phyloP scores from a whole-genome alignment of 2,888 invertebrate species.

The Beris chalybata region DNA sequence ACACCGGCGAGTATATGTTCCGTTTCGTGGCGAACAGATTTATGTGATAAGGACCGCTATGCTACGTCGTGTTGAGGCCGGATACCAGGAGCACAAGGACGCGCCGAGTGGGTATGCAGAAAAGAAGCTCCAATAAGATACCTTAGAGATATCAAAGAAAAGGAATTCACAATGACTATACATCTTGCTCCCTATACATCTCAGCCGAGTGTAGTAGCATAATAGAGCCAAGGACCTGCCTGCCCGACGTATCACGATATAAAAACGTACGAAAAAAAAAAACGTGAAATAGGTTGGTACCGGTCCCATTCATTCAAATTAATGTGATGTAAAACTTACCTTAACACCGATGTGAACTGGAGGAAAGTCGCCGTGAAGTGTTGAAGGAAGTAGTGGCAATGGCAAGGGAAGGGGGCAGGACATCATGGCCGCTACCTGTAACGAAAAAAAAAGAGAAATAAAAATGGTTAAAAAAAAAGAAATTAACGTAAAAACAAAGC shows the following conservation, averaged over 20 bases:
- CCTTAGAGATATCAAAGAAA: conserved; percentile 17
- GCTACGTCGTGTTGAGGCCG: neutral
- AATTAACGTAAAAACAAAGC: conserved; percentile 11
- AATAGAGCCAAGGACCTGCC: too few relatives aligned
- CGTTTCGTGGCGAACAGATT: conserved; percentile 24
- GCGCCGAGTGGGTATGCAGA: conserved; percentile 4
- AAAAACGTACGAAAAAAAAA: neutral
- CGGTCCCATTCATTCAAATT: conserved; percentile 35
- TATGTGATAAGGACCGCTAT: conserved; percentile 11
- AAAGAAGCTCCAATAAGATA: conserved; percentile 11
- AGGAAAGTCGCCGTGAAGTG: conserved; percentile 56
- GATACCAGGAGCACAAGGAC: neutral
- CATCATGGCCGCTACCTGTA: conserved; percentile 58
- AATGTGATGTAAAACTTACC: conserved; percentile 46
- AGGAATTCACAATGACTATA: neutral
- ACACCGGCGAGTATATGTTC: neutral
- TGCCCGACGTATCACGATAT: conserved; percentile 8
- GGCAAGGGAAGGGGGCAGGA: conserved; percentile 58
- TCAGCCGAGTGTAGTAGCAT: too few relatives aligned
- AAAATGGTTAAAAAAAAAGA: conserved; percentile 6
- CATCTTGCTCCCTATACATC: neutral
- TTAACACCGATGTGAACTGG: conserved; percentile 57
- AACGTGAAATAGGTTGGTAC: conserved; percentile 16
- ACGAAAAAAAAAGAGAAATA: conserved; percentile 39
- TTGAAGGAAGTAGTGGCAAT: conserved; percentile 56